Percentiles rank a stretch among this genome's conserved stretches.
phyloP scores from a whole-genome alignment of 2,797 vertebrate genomes.

The Lagorchestes hirsutus region DNA sequence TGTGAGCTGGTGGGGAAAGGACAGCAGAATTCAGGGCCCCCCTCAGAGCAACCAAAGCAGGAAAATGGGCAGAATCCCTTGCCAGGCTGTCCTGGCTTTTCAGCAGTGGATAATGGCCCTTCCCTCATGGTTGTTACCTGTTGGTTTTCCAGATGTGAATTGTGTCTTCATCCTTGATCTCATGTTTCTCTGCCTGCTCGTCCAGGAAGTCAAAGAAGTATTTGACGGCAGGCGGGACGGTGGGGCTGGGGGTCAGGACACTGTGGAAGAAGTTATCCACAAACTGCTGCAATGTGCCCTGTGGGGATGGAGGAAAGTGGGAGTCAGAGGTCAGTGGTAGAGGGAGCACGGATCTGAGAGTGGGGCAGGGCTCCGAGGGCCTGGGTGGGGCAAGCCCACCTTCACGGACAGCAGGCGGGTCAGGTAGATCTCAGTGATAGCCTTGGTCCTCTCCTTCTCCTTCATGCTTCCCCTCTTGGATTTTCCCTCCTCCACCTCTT shows the following conservation, averaged over 20 bases:
- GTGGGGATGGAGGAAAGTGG: neutral
- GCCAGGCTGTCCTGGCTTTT: neutral
- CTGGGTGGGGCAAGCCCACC: conserved; percentile 83
- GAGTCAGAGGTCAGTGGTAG: neutral
- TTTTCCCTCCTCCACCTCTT: conserved; percentile 97
- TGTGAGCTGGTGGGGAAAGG: neutral
- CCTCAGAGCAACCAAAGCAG: rapidly evolving
- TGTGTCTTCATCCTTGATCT: conserved; percentile 97
- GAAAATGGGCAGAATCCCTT: neutral
- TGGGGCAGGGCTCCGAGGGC: too few species aligned
- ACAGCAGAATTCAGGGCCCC: neutral
- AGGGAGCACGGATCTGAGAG: too few species aligned
- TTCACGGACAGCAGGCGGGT: conserved; percentile 98
- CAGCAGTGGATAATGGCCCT: conserved; percentile 12
- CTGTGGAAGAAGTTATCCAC: conserved; percentile 98
- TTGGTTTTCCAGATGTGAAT: conserved; percentile 99
- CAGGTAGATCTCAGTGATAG: conserved; percentile 99
- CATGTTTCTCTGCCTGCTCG: conserved; percentile 96
- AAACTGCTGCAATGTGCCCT: conserved; percentile 99
- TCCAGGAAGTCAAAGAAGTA: conserved; percentile 99
- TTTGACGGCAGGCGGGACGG: conserved; percentile 97
- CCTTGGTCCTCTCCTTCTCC: conserved; percentile 99
- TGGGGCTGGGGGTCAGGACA: conserved; percentile 93
- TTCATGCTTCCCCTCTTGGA: conserved; percentile 97
- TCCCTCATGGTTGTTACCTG: conserved; percentile 86